These are phyloP conservation scores for Platygyra sinensis DNA, from an alignment of 64 coral and sea anemone species.

Conservation along the genomic window DNA sequence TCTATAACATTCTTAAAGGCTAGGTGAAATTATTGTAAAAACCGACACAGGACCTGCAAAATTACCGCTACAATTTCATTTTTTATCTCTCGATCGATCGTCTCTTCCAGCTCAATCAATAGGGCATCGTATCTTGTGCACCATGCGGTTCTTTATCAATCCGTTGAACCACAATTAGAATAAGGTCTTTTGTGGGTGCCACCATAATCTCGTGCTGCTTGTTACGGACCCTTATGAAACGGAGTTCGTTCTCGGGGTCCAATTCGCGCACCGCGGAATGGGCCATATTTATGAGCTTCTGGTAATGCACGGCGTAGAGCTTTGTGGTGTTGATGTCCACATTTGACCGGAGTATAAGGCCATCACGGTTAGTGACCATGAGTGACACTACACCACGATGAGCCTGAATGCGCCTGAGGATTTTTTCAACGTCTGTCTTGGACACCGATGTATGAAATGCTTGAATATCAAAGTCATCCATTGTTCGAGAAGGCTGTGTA, in stretches of 20 bases:
- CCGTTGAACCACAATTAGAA: slow-evolving; percentile 62
- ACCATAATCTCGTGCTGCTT: slow-evolving; percentile 55
- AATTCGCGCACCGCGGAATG: slow-evolving; percentile 67
- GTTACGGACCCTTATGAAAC: slow-evolving; percentile 57
- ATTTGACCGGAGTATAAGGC: slow-evolving; percentile 18
- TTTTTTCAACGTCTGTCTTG: slow-evolving; percentile 7
- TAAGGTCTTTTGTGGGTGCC: slow-evolving; percentile 51
- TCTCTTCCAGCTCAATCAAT: not conserved
- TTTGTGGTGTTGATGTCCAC: slow-evolving; percentile 53
- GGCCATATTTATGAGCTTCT: slow-evolving; percentile 48
- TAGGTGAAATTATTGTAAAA: no score
- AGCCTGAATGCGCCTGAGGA: slow-evolving; percentile 36
- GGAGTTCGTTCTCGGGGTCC: slow-evolving; percentile 74
- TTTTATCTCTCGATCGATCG: not conserved
- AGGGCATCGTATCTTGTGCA: not conserved
- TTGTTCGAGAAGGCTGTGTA: not conserved
- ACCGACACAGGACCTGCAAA: no score
- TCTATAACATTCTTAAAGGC: no score
- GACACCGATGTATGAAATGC: not conserved
- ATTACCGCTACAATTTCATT: not conserved
- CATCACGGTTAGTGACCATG: slow-evolving; percentile 48
- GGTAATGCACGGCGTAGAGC: slow-evolving; percentile 36
- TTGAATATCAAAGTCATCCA: slow-evolving; percentile 5
- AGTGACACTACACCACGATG: slow-evolving; percentile 49
- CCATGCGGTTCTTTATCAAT: not conserved